These are phyloP conservation scores for Ornithoptera priamus DNA, from an alignment of 2,888 invertebrate genomes.

Conservation along the genomic window DNA sequence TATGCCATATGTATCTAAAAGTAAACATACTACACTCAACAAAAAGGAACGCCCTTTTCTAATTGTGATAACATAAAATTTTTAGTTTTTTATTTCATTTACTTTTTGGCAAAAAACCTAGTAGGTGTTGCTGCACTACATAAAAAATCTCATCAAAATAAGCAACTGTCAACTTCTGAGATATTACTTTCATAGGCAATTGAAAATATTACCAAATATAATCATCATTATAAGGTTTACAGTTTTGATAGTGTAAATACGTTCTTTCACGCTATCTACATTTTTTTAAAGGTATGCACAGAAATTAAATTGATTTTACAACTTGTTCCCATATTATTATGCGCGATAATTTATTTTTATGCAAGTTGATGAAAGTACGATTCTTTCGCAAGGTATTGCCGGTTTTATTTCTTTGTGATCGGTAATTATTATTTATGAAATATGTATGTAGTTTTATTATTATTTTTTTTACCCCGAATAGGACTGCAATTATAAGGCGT, in stretches of 20 bases:
- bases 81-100: no score
- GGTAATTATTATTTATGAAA: no score
- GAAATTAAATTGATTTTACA: neutral
- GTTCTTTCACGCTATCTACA: neutral
- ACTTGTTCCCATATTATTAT: neutral
- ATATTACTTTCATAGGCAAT: conserved; percentile 9
- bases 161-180: conserved; percentile 12
- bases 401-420: neutral
- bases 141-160: conserved; percentile 5
- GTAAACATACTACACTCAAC: no score
- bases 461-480: no score
- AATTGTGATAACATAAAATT: no score
- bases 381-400: conserved; percentile 14
- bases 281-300: conserved; percentile 9
- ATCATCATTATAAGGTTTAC: no score
- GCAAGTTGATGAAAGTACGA: neutral
- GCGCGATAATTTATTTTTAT: conserved; percentile 12
- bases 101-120: neutral
- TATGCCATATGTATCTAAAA: no score
- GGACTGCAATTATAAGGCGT: no score
- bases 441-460: no score
- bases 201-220: neutral
- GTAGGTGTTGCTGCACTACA: neutral
- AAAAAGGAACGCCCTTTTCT: no score
- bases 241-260: no score